A percentile compares a stretch with the other conserved stretches of the same genome.
Evolutionary conservation across 2,888 invertebrate genomes (phyloP).

Genomic region (Conops quadrifasciatus): DNA sequence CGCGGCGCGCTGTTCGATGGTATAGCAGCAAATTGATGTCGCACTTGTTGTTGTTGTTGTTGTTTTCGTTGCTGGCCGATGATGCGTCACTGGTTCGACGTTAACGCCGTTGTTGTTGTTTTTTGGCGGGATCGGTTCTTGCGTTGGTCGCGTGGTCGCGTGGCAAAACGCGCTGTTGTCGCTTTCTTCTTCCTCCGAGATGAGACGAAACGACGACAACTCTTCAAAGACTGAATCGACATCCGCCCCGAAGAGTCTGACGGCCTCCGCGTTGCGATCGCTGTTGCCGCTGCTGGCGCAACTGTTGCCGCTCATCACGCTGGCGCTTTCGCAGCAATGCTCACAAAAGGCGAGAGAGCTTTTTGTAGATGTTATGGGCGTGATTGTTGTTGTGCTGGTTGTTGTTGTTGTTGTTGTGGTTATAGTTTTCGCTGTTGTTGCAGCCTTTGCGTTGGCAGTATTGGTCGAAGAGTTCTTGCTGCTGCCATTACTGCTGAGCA

Average conservation of each 20-base stretch:
- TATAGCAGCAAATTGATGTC: conserved; percentile 61
- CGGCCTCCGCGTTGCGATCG: conserved; percentile 43
- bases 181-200: conserved; percentile 57
- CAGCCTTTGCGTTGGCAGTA: conserved; percentile 29
- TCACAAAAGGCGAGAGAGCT: conserved; percentile 56
- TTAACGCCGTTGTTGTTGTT: conserved; percentile 40
- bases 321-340: conserved; percentile 54
- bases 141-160: conserved; percentile 2
- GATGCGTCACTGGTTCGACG: conserved; percentile 61
- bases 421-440: conserved; percentile 39
- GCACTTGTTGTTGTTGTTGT: conserved; percentile 34
- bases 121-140: too few species aligned
- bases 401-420: conserved; percentile 32
- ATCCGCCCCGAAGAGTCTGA: conserved; percentile 51
- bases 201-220: conserved; percentile 60
- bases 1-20: conserved; percentile 49
- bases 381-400: conserved; percentile 21
- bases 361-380: conserved; percentile 44
- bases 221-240: conserved; percentile 61
- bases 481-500: conserved; percentile 11
- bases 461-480: conserved; percentile 12
- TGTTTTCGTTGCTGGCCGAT: conserved; percentile 45
- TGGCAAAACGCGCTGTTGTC: conserved; percentile 22
- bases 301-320: conserved; percentile 36
- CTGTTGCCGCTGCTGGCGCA: background rate